Conservation (phyloP, 2,797 vertebrate genomes). For the Sarcophilus harrisii region DNA sequence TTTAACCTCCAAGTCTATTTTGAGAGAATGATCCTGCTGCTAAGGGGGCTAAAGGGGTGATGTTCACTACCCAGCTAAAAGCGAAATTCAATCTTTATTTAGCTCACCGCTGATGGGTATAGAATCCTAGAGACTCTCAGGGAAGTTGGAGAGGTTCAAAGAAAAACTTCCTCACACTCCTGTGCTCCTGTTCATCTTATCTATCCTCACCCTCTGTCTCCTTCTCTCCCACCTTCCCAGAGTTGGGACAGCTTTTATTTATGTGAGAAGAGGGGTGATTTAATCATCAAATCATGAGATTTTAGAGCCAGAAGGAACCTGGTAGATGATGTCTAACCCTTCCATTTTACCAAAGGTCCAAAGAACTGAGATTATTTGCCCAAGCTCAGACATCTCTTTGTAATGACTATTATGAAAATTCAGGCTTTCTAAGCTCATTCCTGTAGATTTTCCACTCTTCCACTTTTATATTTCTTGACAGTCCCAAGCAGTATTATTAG, state of each 20-base stretch:
- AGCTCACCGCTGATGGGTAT: neutral
- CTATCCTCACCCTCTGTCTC: neutral
- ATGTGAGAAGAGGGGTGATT: neutral
- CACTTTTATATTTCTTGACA: neutral
- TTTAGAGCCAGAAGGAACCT: neutral
- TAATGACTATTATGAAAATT: neutral
- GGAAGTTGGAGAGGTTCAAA: neutral
- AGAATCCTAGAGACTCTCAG: neutral
- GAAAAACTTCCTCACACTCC: neutral
- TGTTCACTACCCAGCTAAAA: neutral
- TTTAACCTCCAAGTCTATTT: neutral
- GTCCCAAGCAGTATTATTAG: neutral
- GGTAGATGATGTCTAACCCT: neutral
- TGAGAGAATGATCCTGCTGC: neutral
- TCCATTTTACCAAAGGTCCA: neutral
- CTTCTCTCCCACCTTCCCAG: neutral
- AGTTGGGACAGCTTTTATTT: neutral
- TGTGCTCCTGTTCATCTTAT: neutral
- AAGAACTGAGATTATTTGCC: neutral
- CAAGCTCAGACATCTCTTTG: neutral
- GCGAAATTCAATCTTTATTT: neutral
- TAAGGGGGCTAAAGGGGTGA: neutral
- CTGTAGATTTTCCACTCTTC: neutral
- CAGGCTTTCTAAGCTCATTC: neutral
- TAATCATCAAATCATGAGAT: neutral